These are phyloP conservation scores for Diaperis boleti DNA, from an alignment of 2,888 invertebrate genomes.

Conservation along the genomic window DNA sequence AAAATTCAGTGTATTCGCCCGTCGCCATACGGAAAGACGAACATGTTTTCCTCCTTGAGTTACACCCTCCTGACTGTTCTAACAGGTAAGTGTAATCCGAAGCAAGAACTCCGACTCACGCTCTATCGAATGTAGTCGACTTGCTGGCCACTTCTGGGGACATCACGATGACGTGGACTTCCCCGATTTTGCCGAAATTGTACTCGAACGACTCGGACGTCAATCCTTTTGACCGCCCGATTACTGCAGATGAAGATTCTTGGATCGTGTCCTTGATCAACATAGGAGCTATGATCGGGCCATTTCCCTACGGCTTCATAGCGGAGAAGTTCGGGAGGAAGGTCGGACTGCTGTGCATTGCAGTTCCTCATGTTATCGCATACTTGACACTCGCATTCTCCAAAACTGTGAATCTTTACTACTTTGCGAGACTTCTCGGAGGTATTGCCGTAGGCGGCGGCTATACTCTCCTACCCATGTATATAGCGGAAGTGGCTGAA, in stretches of 20 bases:
- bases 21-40: too few species aligned
- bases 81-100: not conserved
- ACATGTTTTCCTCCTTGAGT: too few species aligned
- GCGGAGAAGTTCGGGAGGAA: not conserved
- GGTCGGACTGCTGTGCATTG: not conserved
- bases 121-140: too few species aligned
- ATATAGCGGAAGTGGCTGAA: not conserved
- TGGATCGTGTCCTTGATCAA: constrained; percentile 64
- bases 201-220: constrained; percentile 35
- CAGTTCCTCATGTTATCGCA: not conserved
- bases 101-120: too few species aligned
- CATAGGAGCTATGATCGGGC: constrained; percentile 1
- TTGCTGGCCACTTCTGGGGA: constrained; percentile 65
- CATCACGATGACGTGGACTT: constrained; percentile 65
- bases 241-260: constrained; percentile 62
- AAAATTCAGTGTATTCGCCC: too few species aligned
- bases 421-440: not conserved
- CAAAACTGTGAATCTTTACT: not conserved
- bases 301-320: constrained; percentile 9
- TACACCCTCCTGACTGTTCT: not conserved
- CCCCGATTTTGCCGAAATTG: constrained; percentile 52
- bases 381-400: not conserved
- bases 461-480: not conserved
- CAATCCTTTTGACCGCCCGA: constrained; percentile 59
- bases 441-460: not conserved